phyloP scores from a whole-genome alignment of 92 coral and sea anemone species.

The Phenganax subtilis region DNA sequence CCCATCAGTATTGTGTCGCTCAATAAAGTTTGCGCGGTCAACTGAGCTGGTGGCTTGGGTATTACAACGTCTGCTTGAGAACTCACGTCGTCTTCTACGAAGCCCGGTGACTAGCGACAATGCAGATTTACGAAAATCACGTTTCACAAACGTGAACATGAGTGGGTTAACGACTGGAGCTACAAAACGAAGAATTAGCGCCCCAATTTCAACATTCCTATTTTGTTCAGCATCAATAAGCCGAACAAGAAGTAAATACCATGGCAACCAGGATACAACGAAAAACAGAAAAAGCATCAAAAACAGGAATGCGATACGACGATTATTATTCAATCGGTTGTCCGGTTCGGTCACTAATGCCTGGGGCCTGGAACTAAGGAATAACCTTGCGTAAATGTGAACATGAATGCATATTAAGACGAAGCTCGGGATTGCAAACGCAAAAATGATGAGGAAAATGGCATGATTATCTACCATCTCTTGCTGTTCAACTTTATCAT shows the following conservation, averaged over 20 bases:
- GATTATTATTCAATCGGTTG: slow-evolving; percentile 2
- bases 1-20: neutral
- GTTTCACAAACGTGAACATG: slow-evolving; percentile 34
- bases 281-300: slow-evolving; percentile 22
- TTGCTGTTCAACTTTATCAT: neutral
- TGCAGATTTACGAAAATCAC: slow-evolving; percentile 28
- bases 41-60: slow-evolving; percentile 16
- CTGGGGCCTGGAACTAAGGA: neutral
- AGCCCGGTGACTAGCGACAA: neutral
- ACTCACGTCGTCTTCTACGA: neutral
- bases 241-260: slow-evolving; percentile 2
- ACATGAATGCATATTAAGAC: slow-evolving; percentile 9
- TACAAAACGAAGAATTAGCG: slow-evolving; percentile 3
- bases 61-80: slow-evolving; percentile 6
- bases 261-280: slow-evolving; percentile 34
- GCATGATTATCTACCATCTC: neutral
- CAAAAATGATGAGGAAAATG: slow-evolving; percentile 14
- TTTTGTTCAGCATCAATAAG: neutral
- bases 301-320: slow-evolving; percentile 9
- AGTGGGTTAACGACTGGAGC: slow-evolving; percentile 37
- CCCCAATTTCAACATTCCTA: neutral
- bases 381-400: slow-evolving; percentile 6
- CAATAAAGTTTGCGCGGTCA: slow-evolving; percentile 16
- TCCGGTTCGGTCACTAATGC: neutral
- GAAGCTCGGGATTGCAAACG: slow-evolving; percentile 10